Conservation (phyloP, 64 coral and sea anemone species). For the Cladopsammia gracilis region DNA sequence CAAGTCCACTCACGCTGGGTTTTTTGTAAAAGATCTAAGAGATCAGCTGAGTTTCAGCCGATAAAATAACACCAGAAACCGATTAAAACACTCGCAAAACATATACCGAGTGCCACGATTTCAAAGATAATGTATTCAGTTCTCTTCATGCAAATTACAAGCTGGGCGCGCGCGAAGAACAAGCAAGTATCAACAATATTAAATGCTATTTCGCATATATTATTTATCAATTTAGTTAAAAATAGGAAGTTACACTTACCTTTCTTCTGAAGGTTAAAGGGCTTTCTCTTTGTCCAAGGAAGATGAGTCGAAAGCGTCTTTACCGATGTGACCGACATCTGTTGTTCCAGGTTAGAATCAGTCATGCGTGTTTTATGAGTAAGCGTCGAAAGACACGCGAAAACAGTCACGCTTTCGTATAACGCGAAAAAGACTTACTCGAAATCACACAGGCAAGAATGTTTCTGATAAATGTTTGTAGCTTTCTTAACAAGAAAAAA, state of each 20-base stretch:
- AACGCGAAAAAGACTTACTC: neutral
- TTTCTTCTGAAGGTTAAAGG: neutral
- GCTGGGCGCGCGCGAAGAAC: neutral
- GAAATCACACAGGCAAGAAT: too few species aligned
- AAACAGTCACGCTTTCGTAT: neutral
- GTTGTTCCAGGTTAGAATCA: neutral
- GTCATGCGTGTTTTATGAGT: neutral
- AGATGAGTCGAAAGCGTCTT: neutral
- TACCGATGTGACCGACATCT: neutral
- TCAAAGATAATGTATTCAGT: constrained; percentile 40
- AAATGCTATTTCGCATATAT: constrained; percentile 21
- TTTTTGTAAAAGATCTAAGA: neutral
- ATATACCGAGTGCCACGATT: neutral
- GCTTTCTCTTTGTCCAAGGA: neutral
- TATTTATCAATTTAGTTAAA: constrained; percentile 44
- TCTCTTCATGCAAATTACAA: constrained; percentile 36
- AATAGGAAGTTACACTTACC: neutral
- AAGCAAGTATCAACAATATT: constrained; percentile 35
- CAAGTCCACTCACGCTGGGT: neutral
- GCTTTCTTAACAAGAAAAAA: neutral
- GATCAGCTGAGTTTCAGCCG: neutral
- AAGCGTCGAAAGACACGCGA: constrained; percentile 2
- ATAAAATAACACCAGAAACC: neutral
- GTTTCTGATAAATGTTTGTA: neutral
- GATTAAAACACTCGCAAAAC: constrained; percentile 12